Evolutionary conservation across 2,888 invertebrate species (phyloP).

Genomic region (Fragum fragum): DNA sequence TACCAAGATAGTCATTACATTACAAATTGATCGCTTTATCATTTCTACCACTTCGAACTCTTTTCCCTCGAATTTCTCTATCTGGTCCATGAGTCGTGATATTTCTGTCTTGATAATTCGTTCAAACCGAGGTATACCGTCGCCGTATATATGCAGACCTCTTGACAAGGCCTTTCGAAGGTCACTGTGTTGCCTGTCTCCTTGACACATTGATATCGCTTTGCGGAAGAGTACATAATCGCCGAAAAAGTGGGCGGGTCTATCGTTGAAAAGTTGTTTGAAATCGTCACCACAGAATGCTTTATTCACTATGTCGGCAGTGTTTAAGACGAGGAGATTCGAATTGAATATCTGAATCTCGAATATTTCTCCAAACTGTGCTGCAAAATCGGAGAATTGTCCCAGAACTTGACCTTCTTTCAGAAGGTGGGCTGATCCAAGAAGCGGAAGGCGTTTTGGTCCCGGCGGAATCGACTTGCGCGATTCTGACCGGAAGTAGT

Average conservation of each 20-base stretch:
- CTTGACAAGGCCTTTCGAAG: slow-evolving; percentile 24
- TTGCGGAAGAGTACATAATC: slow-evolving; percentile 11
- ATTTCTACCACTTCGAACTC: slow-evolving; percentile 20
- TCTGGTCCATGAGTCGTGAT: background rate
- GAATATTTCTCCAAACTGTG: slow-evolving; percentile 13
- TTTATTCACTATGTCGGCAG: slow-evolving; percentile 15
- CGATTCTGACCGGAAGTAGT: background rate
- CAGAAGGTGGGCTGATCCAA: slow-evolving; percentile 12
- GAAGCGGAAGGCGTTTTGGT: slow-evolving; percentile 20
- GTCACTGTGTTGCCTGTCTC: slow-evolving; percentile 1
- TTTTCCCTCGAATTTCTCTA: slow-evolving; percentile 14
- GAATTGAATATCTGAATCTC: slow-evolving; percentile 19
- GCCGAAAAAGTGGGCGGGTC: slow-evolving; percentile 19
- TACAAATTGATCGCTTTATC: slow-evolving; percentile 3
- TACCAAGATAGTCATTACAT: slow-evolving; percentile 11
- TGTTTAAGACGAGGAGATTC: slow-evolving; percentile 3
- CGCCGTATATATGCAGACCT: slow-evolving; percentile 35
- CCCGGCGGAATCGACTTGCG: slow-evolving; percentile 6
- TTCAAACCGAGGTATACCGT: slow-evolving; percentile 31
- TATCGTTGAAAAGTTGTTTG: slow-evolving; percentile 19
- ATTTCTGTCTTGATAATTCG: slow-evolving; percentile 2
- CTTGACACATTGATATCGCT: background rate
- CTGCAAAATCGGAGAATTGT: slow-evolving; percentile 14
- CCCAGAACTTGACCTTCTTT: slow-evolving; percentile 13
- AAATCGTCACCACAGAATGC: slow-evolving; percentile 4